Conservation (phyloP, 2,888 invertebrate species). For the Ennomos erosarius region DNA sequence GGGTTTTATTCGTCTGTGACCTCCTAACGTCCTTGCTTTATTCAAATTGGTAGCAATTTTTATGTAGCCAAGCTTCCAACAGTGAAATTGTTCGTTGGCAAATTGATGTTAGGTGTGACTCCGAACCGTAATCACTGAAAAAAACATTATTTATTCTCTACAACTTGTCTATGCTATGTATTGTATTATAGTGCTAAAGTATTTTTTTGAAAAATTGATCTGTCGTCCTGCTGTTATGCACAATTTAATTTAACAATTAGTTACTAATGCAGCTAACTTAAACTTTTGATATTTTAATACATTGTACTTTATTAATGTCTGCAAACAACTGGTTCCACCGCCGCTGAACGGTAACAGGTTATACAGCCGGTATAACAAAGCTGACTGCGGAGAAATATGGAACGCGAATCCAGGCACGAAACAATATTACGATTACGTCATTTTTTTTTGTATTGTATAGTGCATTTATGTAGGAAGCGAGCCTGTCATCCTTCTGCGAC, state of each 20-base stretch:
- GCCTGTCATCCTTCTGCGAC: slow-evolving; percentile 69
- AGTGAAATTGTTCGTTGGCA: slow-evolving; percentile 13
- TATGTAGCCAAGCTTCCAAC: slow-evolving; percentile 10
- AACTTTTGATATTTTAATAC: slow-evolving; percentile 31
- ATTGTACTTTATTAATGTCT: slow-evolving; percentile 45
- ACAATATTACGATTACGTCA: slow-evolving; percentile 76
- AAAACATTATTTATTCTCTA: too few relatives aligned
- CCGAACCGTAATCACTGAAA: neutral
- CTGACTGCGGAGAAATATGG: slow-evolving; percentile 60
- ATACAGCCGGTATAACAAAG: slow-evolving; percentile 52
- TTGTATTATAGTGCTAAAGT: too few relatives aligned
- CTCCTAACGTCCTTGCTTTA: slow-evolving; percentile 62
- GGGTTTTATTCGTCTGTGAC: slow-evolving; percentile 59
- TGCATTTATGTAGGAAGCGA: slow-evolving; percentile 70
- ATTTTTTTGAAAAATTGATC: too few relatives aligned
- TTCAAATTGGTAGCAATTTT: slow-evolving; percentile 24
- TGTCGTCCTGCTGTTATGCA: too few relatives aligned
- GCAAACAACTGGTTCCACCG: slow-evolving; percentile 47
- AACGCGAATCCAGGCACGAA: slow-evolving; percentile 63
- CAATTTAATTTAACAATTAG: slow-evolving; percentile 4
- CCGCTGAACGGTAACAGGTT: slow-evolving; percentile 52
- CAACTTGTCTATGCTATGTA: too few relatives aligned
- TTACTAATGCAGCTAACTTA: slow-evolving; percentile 3
- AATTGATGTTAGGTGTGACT: slow-evolving; percentile 5
- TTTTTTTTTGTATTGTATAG: too few relatives aligned